A percentile compares a stretch with the other conserved stretches of the same genome.
Evolutionary conservation across 2,113 vertebrate species (phyloP).

Genomic region (Neotragus pygmaeus): DNA sequence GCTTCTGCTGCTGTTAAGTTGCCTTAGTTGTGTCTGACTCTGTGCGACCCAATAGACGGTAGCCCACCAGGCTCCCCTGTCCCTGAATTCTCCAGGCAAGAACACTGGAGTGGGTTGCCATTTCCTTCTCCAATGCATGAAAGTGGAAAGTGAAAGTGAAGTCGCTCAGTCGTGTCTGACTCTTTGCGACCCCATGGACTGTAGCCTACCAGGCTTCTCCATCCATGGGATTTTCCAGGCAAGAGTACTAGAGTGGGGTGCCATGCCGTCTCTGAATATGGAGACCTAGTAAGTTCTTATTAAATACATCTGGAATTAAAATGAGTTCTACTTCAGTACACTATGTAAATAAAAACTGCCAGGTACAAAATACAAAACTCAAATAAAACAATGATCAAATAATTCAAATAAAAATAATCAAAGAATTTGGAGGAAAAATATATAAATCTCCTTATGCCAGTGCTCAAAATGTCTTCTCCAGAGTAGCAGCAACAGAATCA

Average conservation of each 20-base stretch:
- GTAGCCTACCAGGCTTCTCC: too few species aligned
- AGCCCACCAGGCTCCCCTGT: too few species aligned
- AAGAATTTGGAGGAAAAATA: not conserved
- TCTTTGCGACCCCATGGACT: too few species aligned
- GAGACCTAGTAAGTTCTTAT: not conserved
- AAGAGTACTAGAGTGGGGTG: too few species aligned
- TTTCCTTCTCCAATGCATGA: too few species aligned
- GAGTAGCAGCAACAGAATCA: not conserved
- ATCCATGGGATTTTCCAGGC: too few species aligned
- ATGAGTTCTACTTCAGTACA: not conserved
- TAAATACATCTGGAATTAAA: not conserved
- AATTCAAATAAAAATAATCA: not conserved
- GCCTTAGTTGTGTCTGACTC: too few species aligned
- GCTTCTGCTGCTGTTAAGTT: too few species aligned
- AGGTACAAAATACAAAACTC: not conserved
- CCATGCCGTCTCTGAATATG: not conserved
- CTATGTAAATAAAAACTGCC: not conserved
- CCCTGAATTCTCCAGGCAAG: too few species aligned
- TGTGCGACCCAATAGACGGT: accelerated
- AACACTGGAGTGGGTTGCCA: too few species aligned
- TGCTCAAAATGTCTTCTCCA: not conserved
- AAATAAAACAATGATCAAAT: not conserved
- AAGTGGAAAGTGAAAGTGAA: too few species aligned
- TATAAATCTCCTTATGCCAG: not conserved
- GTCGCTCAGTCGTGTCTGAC: too few species aligned